Evolutionary conservation across 2,113 vertebrate genomes (phyloP).

Genomic region (Irena cyanogastra): DNA sequence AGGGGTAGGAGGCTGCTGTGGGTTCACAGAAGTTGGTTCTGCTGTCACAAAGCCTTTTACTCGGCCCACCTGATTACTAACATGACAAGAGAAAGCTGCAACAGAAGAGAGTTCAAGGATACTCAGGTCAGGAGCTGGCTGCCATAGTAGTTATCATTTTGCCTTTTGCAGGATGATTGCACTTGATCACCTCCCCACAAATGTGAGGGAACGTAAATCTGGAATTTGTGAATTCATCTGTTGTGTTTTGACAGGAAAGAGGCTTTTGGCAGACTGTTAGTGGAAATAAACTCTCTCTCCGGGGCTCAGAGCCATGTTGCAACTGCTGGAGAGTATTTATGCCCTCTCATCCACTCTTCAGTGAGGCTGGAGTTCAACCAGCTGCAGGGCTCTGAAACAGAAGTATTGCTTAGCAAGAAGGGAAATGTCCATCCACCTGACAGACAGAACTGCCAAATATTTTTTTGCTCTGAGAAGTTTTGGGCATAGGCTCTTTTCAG

Average conservation of each 20-base stretch:
- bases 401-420: not conserved
- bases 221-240: conserved; percentile 16
- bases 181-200: conserved; percentile 29
- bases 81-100: not conserved
- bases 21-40: not conserved
- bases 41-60: not conserved
- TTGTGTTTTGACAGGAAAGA: conserved; percentile 34
- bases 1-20: not conserved
- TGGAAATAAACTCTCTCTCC: conserved; percentile 31
- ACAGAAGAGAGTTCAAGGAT: not conserved
- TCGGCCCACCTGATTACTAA: not conserved
- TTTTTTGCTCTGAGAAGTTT: not conserved
- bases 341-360: not conserved
- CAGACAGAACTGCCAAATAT: not conserved
- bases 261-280: conserved; percentile 9
- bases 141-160: not conserved
- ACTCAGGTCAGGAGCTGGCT: not conserved
- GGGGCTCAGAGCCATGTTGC: conserved; percentile 25
- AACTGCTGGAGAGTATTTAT: conserved; percentile 1
- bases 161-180: not conserved
- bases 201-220: not conserved
- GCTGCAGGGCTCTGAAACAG: not conserved
- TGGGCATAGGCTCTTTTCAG: not conserved
- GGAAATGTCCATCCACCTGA: not conserved
- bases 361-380: not conserved